These are phyloP conservation scores for Philopedon plagiatum DNA, from an alignment of 2,888 invertebrate species.

Conservation along the genomic window DNA sequence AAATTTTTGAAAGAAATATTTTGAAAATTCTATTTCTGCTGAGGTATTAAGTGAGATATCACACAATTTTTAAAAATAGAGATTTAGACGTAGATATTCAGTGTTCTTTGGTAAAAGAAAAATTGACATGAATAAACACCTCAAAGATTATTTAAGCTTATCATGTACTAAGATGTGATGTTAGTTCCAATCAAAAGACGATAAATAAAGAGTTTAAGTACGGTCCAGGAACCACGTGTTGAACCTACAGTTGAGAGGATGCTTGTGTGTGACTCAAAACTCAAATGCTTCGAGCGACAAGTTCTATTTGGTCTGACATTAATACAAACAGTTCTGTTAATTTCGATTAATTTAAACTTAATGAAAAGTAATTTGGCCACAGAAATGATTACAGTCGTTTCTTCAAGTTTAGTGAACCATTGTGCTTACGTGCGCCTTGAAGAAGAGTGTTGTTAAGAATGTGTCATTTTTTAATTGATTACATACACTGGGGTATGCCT, in stretches of 20 bases:
- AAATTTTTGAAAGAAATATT: no score
- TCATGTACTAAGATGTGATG: no score
- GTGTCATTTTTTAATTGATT: no score
- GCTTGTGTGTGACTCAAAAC: slow-evolving; percentile 2
- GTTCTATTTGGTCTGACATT: not conserved
- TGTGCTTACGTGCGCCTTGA: not conserved
- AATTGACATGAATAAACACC: no score
- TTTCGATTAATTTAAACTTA: no score
- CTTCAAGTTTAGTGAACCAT: not conserved
- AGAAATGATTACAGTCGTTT: not conserved
- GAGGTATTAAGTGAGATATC: no score
- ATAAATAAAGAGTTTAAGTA: not conserved
- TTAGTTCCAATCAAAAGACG: not conserved
- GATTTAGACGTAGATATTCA: no score
- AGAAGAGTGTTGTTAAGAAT: no score
- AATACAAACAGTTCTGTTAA: slow-evolving; percentile 5
- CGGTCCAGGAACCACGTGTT: slow-evolving; percentile 23
- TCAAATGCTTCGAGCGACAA: slow-evolving; percentile 5
- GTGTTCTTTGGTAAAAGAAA: no score
- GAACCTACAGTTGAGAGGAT: not conserved
- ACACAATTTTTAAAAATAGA: no score
- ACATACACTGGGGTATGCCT: not conserved
- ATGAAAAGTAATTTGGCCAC: not conserved
- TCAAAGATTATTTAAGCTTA: no score
- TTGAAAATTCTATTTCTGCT: no score